Conservation (phyloP, 2,888 invertebrate species). For the Theodoxus fluviatilis region DNA sequence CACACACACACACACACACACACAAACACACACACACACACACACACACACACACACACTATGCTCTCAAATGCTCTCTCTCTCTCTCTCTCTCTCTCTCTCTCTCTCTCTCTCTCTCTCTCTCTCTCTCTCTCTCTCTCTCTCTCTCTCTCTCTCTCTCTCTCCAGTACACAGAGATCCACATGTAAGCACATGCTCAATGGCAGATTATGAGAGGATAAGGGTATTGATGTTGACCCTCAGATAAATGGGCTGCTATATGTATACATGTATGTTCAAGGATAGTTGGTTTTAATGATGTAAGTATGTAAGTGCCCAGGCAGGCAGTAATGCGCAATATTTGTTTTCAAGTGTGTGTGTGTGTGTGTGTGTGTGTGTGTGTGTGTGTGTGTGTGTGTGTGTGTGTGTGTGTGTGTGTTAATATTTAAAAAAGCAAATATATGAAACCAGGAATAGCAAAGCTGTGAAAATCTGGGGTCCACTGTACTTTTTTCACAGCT, state of each 20-base stretch:
- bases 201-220: too few species aligned
- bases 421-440: too few species aligned
- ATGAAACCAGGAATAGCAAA: too few species aligned
- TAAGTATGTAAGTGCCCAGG: too few species aligned
- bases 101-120: not conserved
- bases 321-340: too few species aligned
- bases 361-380: not conserved
- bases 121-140: not conserved
- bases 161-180: not conserved
- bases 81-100: not conserved
- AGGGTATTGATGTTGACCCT: too few species aligned
- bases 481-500: too few species aligned
- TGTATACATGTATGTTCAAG: too few species aligned
- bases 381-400: not conserved
- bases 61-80: not conserved
- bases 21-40: not conserved
- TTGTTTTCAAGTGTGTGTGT: not conserved
- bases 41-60: not conserved
- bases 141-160: slow-evolving; percentile 12
- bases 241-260: too few species aligned
- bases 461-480: too few species aligned
- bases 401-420: not conserved
- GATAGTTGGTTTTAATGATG: too few species aligned
- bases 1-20: slow-evolving; percentile 12
- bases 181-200: too few species aligned